Conservation (phyloP, 2,113 vertebrate genomes). For the Electrona antarctica region DNA sequence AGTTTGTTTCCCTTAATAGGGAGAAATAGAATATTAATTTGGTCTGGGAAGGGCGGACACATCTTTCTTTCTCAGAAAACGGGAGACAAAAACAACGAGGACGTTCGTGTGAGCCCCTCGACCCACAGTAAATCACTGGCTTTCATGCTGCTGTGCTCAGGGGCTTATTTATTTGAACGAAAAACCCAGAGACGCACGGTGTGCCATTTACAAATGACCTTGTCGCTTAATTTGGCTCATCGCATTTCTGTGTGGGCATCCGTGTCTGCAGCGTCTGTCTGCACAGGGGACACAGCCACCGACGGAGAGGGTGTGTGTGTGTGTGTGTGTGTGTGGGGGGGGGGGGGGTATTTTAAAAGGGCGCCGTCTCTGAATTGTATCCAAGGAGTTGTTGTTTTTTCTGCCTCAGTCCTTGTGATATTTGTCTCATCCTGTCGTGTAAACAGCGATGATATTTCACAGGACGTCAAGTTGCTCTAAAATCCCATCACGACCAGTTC, state of each 20-base stretch:
- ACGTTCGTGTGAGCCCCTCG: not conserved
- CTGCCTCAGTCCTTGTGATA: conserved; percentile 2
- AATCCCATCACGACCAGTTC: not conserved
- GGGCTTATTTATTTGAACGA: conserved; percentile 36
- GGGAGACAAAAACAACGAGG: not conserved
- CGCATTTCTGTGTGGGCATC: conserved; percentile 9
- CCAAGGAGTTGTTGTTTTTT: conserved; percentile 12
- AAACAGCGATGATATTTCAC: conserved; percentile 37
- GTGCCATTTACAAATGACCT: conserved; percentile 24
- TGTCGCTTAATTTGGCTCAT: conserved; percentile 30
- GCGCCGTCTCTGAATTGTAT: conserved; percentile 1
- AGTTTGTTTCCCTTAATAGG: no score
- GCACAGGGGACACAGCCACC: conserved; percentile 11
- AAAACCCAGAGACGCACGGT: not conserved
- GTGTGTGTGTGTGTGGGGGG: no score
- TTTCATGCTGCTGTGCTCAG: not conserved
- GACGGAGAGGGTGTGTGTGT: not conserved
- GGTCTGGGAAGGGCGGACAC: not conserved
- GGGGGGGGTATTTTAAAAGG: conserved; percentile 3
- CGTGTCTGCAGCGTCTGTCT: conserved; percentile 1
- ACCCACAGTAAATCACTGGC: not conserved
- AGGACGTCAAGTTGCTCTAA: not conserved
- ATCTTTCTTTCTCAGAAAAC: not conserved
- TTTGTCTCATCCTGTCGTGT: conserved; percentile 33
- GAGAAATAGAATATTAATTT: no score